Evolutionary conservation across 2,888 invertebrate species (phyloP), one percentile per base, ranked within the genome.

Genomic region (Lobophora halterata): DNA sequence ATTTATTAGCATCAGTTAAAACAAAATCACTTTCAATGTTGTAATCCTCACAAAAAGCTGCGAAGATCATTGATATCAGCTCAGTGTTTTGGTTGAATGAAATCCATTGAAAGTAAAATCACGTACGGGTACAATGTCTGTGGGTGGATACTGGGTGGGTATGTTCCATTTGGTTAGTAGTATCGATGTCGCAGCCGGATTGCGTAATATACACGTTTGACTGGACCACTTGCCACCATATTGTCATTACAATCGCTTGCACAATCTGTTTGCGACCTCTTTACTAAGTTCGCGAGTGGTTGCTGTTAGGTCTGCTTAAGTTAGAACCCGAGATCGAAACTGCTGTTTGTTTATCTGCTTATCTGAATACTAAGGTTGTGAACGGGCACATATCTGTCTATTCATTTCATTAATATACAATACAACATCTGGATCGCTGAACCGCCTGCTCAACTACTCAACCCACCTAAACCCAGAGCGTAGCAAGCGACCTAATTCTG

Each of bases 41-140:
- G 23, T 34, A 16, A 17, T 19, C n/a, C 29, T 19, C 6, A 19
- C 23, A 34, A 40, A 40, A 41, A 31, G n/a, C 19, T 12, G 23
- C 19, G 11, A 12, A 5, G 6, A 27, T 26, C n/a, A 26, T 30
- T 20, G n/a, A 26, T 24, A 35, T 33, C 13, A 17, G 18, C 37
- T 24, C 23, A 9, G 23, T 31, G 10, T 46, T 49, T 47, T 52
- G 44, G 44, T n/a, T 65, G 59, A 64, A 61, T 64, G 61, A 56
- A 57, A 36, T 48, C 44, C 55, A 65, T 64, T 67, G 64, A 64
- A 65, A 70, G 61, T 52, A 48, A 67, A 57, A 55, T 55, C 58
- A 55, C 50, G 49, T 46, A 31, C 29, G 11, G 17, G 4, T 8
- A 21, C 18, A 31, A 17, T 35, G 29, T 18, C 8, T 41, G 29